These are phyloP conservation scores for Zaprionus obscuricornis DNA, from an alignment of 2,888 invertebrate species.

Conservation along the genomic window DNA sequence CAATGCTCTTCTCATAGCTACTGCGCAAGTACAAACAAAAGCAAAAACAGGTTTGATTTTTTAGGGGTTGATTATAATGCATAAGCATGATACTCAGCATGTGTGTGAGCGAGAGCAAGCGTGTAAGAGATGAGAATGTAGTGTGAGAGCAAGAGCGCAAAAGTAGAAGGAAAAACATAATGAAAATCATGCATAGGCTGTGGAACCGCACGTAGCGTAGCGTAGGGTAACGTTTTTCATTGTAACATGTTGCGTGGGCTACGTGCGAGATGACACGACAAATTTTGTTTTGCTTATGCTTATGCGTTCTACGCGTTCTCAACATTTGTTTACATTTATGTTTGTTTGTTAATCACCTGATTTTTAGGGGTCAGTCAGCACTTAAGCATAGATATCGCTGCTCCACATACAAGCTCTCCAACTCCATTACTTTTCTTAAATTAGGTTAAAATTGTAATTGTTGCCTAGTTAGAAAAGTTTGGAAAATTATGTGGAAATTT, in stretches of 20 bases:
- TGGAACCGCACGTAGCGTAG: constrained; percentile 58
- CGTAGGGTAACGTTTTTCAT: neutral
- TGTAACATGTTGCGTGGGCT: constrained; percentile 45
- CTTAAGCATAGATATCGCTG: constrained; percentile 28
- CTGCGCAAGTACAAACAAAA: constrained; percentile 66
- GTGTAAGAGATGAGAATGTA: constrained; percentile 1
- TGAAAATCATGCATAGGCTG: constrained; percentile 13
- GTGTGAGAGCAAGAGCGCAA: constrained; percentile 5
- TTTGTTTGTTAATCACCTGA: constrained; percentile 35
- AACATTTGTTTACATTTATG: constrained; percentile 8
- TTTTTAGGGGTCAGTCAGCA: constrained; percentile 54
- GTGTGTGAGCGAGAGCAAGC: neutral
- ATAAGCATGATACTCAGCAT: neutral
- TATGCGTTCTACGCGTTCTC: constrained; percentile 10
- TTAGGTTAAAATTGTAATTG: constrained; percentile 44
- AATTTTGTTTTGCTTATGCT: constrained; percentile 9
- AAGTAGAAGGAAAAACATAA: too few relatives aligned
- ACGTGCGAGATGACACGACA: constrained; percentile 71
- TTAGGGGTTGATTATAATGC: constrained; percentile 44
- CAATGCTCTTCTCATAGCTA: constrained; percentile 12
- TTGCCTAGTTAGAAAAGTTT: neutral
- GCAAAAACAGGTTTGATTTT: constrained; percentile 48
- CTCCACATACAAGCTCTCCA: neutral
- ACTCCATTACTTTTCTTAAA: neutral
- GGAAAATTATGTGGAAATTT: neutral